Evolutionary conservation across 23 tunicate genomes (phyloP).

Genomic region (Halocynthia roretzi): DNA sequence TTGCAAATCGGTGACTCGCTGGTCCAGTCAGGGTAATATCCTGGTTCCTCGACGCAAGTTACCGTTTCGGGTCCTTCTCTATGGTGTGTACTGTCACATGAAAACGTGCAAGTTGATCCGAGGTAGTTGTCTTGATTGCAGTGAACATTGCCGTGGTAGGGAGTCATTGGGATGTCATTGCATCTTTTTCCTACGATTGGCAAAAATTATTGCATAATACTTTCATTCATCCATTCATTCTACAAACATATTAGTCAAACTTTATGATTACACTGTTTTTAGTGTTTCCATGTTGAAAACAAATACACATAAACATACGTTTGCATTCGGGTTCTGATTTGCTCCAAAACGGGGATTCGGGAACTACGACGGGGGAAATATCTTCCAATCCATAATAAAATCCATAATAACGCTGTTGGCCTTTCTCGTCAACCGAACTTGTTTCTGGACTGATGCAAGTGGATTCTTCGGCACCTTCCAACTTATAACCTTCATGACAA

Average conservation of each 20-base stretch:
- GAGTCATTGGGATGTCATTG: slow-evolving; percentile 1
- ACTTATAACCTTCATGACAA: slow-evolving; percentile 28
- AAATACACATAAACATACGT: slow-evolving; percentile 10
- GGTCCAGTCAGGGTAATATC: not conserved
- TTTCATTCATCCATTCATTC: too few species aligned
- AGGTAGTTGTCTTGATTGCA: not conserved
- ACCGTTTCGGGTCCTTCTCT: not conserved
- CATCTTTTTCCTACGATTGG: not conserved
- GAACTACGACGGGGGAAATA: too few species aligned
- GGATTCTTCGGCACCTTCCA: slow-evolving; percentile 6
- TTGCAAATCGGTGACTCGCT: slow-evolving; percentile 18
- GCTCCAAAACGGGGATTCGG: too few species aligned
- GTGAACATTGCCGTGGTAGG: not conserved
- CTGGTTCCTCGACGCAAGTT: not conserved
- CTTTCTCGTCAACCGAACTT: too few species aligned
- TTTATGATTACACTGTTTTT: not conserved
- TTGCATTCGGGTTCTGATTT: not conserved
- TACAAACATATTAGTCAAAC: too few species aligned
- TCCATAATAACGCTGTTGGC: too few species aligned
- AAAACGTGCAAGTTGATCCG: slow-evolving; percentile 4
- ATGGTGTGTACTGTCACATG: not conserved
- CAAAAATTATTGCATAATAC: not conserved
- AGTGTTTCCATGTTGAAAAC: too few species aligned
- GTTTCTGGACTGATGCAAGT: not conserved
- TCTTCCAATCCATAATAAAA: too few species aligned